Percentiles rank a stretch among this genome's conserved stretches.
Conservation (phyloP, 2,113 vertebrate genomes). For the Forbesichthys papilliferus region DNA sequence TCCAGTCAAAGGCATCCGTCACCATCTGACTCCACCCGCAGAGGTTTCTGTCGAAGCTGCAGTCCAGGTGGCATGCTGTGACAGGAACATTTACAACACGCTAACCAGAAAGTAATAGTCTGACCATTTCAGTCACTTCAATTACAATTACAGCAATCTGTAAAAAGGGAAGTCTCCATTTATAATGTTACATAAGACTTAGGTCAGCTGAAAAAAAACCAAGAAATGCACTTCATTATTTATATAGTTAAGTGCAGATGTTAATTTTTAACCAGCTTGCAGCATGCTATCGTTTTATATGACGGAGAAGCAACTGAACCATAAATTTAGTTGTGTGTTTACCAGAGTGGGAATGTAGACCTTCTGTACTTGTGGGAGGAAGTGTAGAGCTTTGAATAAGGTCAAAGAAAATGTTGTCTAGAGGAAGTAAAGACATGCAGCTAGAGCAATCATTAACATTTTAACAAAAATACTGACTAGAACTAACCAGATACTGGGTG, state of each 20-base stretch:
- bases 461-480: no score
- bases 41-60: constrained; percentile 57
- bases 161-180: neutral
- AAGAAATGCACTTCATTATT: neutral
- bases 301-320: constrained; percentile 13
- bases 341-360: constrained; percentile 35
- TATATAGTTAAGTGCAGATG: neutral
- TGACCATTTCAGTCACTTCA: neutral
- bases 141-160: neutral
- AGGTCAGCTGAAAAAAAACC: no score
- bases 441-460: neutral
- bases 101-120: neutral
- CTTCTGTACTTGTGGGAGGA: constrained; percentile 12
- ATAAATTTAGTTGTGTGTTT: constrained; percentile 22
- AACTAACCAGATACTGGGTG: neutral
- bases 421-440: constrained; percentile 4
- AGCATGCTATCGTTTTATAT: constrained; percentile 8
- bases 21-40: constrained; percentile 64
- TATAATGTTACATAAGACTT: no score
- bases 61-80: constrained; percentile 44
- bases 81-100: constrained; percentile 7
- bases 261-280: constrained; percentile 40
- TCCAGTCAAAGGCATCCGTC: constrained; percentile 65
- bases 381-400: constrained; percentile 12
- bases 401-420: constrained; percentile 6